These are phyloP conservation scores for Nemopilema nomurai DNA, from an alignment of 30 jellyfish, hydroid and myxozoan species.

Conservation along the genomic window DNA sequence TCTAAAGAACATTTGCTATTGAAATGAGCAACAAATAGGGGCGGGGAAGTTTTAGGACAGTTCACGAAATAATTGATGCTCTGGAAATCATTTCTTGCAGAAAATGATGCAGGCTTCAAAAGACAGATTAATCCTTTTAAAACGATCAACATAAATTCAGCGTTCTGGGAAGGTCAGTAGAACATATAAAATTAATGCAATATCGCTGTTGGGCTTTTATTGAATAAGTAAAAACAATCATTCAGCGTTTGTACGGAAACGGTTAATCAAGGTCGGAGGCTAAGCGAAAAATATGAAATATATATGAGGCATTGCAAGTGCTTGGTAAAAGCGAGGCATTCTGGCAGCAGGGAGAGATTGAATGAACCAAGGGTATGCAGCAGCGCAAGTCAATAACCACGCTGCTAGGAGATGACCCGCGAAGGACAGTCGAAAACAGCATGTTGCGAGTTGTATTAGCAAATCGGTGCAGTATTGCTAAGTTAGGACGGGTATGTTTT, in stretches of 20 bases:
- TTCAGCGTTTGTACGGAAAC: not conserved
- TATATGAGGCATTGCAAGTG: conserved; percentile 37
- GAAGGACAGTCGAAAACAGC: not conserved
- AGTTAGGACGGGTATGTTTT: not conserved
- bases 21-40: too few species aligned
- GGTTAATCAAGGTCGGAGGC: not conserved
- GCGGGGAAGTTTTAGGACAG: not conserved
- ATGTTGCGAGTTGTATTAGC: not conserved
- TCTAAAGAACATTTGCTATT: too few species aligned
- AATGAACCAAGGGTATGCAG: not conserved
- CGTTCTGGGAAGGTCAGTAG: not conserved
- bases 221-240: not conserved
- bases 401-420: not conserved
- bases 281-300: conserved; percentile 14
- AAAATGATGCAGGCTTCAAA: not conserved
- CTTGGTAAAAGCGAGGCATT: not conserved
- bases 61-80: not conserved
- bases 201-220: not conserved
- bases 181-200: not conserved
- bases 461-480: not conserved
- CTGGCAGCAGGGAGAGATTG: conserved; percentile 26
- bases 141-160: not conserved
- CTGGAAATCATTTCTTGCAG: not conserved
- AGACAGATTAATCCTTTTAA: not conserved
- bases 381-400: not conserved